Base-by-base conservation (phyloP, 2,797 vertebrate genomes). In the Champsocephalus gunnari region DNA sequence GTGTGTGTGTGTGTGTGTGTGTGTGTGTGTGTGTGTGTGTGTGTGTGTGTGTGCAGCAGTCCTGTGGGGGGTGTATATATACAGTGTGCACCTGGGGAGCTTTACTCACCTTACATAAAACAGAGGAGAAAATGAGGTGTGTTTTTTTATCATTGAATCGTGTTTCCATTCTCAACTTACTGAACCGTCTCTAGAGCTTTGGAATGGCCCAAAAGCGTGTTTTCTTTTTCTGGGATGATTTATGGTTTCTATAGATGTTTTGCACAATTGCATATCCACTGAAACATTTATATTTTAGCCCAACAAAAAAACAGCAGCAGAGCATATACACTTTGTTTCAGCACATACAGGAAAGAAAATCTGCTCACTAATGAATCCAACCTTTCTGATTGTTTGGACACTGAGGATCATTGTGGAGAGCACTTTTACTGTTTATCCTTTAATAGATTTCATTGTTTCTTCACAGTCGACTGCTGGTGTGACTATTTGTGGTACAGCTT, bases 1-100 rank as follows among this genome's bases (percentile, higher is more conserved):
- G 34, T 83, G 82, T 9, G 8, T 9, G 0, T 9, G 34, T 83
- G 82, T 38, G 34, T 38, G 2, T 38, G 34, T 83, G 82, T 38
- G 34, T 38, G 2, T 38, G 34, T 83, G 82, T 38, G 34, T 38
- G 2, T 38, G 34, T 83, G 82, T 38, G 34, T 38, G 2, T 38
- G 34, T 28, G 34, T 38, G 34, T 38, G 34, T 38, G 2, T 38
- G 34, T 83, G 82, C 60, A 71, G 73, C 65, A 61, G 59, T 44
- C 21, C 65, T 72, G 66, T 58, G 62, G n/a, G 28, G 11, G 55
- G 44, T 43, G 16, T 44, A 9, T 61, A 9, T 61, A 45, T 73
- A 62, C 63, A 73, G 53, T 68, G n/a, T 84, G 66, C 66, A 78
- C 61, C 71, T 66, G 45, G 68, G 72, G 67, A 64, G 54, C 49